These are phyloP conservation scores for Lottia gigantea DNA, from an alignment of 2,888 invertebrate genomes.

Conservation along the genomic window DNA sequence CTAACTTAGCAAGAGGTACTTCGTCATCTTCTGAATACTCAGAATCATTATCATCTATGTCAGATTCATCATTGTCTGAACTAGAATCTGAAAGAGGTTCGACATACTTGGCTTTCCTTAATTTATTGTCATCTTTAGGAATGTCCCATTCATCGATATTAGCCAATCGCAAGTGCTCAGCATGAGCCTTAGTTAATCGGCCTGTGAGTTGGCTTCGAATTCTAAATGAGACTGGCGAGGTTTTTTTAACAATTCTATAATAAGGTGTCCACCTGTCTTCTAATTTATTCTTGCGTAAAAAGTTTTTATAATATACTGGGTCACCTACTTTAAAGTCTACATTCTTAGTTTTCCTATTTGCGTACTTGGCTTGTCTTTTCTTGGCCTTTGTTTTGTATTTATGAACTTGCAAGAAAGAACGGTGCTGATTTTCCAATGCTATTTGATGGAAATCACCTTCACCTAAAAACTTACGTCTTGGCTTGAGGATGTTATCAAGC, in stretches of 20 bases:
- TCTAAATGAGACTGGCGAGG: slow-evolving; percentile 19
- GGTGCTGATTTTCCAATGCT: slow-evolving; percentile 32
- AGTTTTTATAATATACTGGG: slow-evolving; percentile 30
- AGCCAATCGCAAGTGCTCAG: slow-evolving; percentile 16
- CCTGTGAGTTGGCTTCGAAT: slow-evolving; percentile 14
- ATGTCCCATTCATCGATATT: slow-evolving; percentile 25
- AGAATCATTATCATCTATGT: slow-evolving; percentile 3
- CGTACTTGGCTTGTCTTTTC: slow-evolving; percentile 28
- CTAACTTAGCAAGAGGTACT: not conserved
- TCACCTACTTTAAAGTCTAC: slow-evolving; percentile 29
- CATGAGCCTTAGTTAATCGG: slow-evolving; percentile 13
- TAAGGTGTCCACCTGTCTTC: slow-evolving; percentile 33
- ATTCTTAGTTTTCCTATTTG: slow-evolving; percentile 25
- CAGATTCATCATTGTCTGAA: not conserved
- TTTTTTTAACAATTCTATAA: slow-evolving; percentile 31
- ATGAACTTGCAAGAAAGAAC: slow-evolving; percentile 24
- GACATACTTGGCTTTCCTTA: slow-evolving; percentile 16
- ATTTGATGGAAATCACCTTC: slow-evolving; percentile 27
- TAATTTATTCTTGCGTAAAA: slow-evolving; percentile 26
- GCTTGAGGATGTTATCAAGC: slow-evolving; percentile 29
- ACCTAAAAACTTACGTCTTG: slow-evolving; percentile 27
- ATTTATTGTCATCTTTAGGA: slow-evolving; percentile 1
- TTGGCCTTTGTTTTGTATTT: slow-evolving; percentile 26
- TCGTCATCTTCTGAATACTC: not conserved
- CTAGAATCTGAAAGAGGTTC: slow-evolving; percentile 12